A percentile compares a stretch with the other conserved stretches of the same genome.
Evolutionary conservation across 64 coral and sea anemone genomes (phyloP).

Genomic region (Orbicella faveolata): DNA sequence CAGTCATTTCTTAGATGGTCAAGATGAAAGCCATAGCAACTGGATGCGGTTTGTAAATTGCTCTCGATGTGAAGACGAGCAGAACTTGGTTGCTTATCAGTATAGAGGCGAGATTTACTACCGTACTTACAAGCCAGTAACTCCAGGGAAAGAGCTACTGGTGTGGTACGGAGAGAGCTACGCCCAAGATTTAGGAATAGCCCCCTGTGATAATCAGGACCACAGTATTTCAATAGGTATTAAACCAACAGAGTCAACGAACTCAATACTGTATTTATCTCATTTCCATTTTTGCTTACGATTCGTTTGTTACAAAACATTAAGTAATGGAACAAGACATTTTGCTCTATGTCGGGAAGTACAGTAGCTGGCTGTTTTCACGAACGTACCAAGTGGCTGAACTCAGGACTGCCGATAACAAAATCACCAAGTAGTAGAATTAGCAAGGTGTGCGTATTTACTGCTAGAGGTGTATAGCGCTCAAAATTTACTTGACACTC

Average conservation of each 20-base stretch:
- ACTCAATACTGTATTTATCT: no score
- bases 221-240: not conserved
- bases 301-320: no score
- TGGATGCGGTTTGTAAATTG: slow-evolving; percentile 87
- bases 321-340: no score
- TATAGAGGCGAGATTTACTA: slow-evolving; percentile 71
- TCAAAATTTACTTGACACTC: no score
- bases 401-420: no score
- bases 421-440: no score
- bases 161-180: slow-evolving; percentile 88
- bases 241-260: not conserved
- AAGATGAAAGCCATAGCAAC: slow-evolving; percentile 57
- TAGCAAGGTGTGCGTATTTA: no score
- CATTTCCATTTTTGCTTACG: no score
- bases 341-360: no score
- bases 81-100: slow-evolving; percentile 81
- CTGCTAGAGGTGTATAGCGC: no score
- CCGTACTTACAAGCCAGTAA: slow-evolving; percentile 68
- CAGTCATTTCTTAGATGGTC: slow-evolving; percentile 63
- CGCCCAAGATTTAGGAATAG: slow-evolving; percentile 66
- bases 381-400: no score
- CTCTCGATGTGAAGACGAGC: slow-evolving; percentile 74
- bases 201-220: not conserved
- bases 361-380: no score
- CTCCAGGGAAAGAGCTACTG: slow-evolving; percentile 54